A percentile compares a stretch with the other conserved stretches of the same genome.
These are phyloP conservation scores for Ommatoiulus sabulosus DNA, from an alignment of 2,888 invertebrate species.

Conservation along the genomic window DNA sequence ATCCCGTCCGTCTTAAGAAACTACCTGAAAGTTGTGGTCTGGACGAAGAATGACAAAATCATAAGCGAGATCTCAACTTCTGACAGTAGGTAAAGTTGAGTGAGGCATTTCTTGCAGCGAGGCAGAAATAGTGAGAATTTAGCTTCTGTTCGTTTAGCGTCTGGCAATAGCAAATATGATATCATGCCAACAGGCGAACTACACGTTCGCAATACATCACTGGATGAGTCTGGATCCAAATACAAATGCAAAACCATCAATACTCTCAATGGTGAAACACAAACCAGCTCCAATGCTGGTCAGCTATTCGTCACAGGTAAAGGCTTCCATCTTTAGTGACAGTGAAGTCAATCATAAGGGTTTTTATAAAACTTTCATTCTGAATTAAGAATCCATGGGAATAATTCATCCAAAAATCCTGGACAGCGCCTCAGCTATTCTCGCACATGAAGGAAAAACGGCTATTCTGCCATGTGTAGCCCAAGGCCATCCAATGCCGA, in stretches of 20 bases:
- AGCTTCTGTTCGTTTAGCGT: background rate
- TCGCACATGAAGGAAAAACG: constrained; percentile 2
- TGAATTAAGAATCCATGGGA: constrained; percentile 51
- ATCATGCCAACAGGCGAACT: constrained; percentile 59
- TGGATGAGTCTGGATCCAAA: constrained; percentile 57
- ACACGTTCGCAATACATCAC: constrained; percentile 56
- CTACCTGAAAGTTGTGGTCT: constrained; percentile 49
- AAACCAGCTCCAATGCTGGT: constrained; percentile 57
- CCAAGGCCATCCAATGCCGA: constrained; percentile 70
- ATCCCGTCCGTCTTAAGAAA: constrained; percentile 53
- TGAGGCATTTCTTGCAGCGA: background rate
- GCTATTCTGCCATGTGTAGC: constrained; percentile 73
- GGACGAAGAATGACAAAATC: constrained; percentile 56
- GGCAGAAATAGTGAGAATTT: background rate
- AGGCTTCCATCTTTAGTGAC: background rate
- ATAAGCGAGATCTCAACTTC: constrained; percentile 33
- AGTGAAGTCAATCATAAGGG: too few species aligned
- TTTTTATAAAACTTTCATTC: background rate
- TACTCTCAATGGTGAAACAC: constrained; percentile 56
- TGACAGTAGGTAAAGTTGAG: constrained; percentile 27
- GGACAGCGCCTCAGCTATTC: constrained; percentile 3
- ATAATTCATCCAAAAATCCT: constrained; percentile 42
- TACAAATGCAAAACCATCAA: constrained; percentile 58
- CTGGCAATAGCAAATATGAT: constrained; percentile 58
- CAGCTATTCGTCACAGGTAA: constrained; percentile 59